A percentile compares a stretch with the other conserved stretches of the same genome.
Conservation (phyloP, 1,140 invertebrate genomes). For the Anastrepha obliqua region DNA sequence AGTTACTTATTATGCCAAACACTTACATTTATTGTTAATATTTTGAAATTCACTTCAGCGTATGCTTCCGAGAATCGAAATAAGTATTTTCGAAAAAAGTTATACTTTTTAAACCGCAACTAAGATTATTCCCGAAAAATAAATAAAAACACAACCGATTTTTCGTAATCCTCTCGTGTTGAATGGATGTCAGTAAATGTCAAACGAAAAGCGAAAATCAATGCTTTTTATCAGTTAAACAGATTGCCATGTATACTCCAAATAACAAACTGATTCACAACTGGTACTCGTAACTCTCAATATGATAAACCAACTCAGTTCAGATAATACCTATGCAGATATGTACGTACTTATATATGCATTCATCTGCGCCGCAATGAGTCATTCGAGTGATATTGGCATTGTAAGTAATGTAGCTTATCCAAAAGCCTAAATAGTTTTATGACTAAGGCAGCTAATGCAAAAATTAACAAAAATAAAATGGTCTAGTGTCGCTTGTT, state of each 20-base stretch:
- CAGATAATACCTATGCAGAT: not conserved
- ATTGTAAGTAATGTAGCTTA: not conserved
- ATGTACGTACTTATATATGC: not conserved
- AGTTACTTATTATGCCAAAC: no score
- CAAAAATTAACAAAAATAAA: no score
- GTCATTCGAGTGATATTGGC: not conserved
- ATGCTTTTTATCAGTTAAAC: conserved; percentile 40
- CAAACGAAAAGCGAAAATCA: conserved; percentile 35
- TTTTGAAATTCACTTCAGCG: no score
- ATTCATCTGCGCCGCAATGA: not conserved
- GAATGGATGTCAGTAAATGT: conserved; percentile 24
- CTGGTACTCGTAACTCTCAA: not conserved
- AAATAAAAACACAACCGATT: not conserved
- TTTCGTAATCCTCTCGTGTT: not conserved
- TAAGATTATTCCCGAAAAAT: no score
- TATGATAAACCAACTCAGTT: not conserved
- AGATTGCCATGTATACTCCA: not conserved
- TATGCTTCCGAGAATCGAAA: no score
- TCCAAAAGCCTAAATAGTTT: not conserved
- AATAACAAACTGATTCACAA: not conserved
- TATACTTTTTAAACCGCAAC: no score
- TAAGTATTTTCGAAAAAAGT: no score
- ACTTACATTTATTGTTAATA: no score
- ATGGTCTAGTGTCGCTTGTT: not conserved
- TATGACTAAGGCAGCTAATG: conserved; percentile 24